These are phyloP conservation scores for Onychomys torridus DNA, from an alignment of 2,797 vertebrate species.

Conservation along the genomic window DNA sequence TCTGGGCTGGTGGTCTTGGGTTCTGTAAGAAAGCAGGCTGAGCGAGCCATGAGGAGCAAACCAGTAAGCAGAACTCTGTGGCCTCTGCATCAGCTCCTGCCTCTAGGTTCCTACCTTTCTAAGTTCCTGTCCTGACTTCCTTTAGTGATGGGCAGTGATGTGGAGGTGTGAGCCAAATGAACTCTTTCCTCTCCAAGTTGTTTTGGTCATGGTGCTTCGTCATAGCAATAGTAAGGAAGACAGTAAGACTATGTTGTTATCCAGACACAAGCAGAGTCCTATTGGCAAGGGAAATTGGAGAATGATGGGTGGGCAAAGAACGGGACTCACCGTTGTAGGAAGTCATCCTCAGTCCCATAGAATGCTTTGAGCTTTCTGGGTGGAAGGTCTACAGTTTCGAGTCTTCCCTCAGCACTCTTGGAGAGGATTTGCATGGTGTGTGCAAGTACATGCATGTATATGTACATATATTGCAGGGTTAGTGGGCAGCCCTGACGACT, in stretches of 20 bases:
- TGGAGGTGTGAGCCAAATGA: background rate
- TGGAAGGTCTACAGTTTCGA: background rate
- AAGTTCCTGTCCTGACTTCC: background rate
- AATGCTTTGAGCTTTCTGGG: background rate
- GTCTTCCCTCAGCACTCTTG: background rate
- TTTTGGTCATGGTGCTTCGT: background rate
- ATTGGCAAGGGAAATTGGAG: background rate
- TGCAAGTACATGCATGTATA: background rate
- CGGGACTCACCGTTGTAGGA: background rate
- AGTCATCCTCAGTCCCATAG: accelerated
- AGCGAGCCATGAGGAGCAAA: background rate
- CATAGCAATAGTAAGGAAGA: background rate
- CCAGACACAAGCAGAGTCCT: background rate
- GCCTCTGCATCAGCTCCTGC: background rate
- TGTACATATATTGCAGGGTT: background rate
- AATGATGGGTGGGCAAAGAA: background rate
- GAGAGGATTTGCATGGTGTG: background rate
- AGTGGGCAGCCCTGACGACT: background rate
- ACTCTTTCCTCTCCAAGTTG: background rate
- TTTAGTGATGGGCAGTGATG: background rate
- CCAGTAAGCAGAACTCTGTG: background rate
- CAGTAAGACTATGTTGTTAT: background rate
- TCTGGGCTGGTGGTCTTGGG: background rate
- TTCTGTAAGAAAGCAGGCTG: background rate
- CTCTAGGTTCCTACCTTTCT: background rate